Conservation (phyloP, 2,113 vertebrate genomes). For the Peromyscus maniculatus region DNA sequence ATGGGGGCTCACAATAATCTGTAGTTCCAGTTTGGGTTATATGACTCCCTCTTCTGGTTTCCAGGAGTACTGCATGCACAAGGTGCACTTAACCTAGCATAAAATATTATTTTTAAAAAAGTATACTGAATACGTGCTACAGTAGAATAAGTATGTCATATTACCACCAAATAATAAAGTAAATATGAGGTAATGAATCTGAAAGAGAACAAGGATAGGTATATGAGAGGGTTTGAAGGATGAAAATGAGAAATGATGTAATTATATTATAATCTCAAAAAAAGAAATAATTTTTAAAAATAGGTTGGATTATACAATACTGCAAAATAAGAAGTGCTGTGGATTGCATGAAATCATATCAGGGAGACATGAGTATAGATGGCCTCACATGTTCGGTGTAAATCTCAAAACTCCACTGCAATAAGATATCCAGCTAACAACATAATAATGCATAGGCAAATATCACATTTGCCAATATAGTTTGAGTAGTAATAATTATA, state of each 20-base stretch:
- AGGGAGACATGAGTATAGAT: not conserved
- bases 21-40: not conserved
- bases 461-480: not conserved
- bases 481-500: not conserved
- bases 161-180: not conserved
- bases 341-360: not conserved
- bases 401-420: not conserved
- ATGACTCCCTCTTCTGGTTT: not conserved
- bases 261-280: not conserved
- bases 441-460: constrained; percentile 35
- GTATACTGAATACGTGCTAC: not conserved
- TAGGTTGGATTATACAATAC: not conserved
- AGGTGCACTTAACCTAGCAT: not conserved
- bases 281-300: not conserved
- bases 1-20: not conserved
- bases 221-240: not conserved
- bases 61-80: not conserved
- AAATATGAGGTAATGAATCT: not conserved
- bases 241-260: not conserved
- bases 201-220: not conserved
- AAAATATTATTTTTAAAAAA: not conserved
- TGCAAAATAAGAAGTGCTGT: not conserved
- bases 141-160: not conserved
- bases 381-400: not conserved
- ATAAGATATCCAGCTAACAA: constrained; percentile 21